A percentile compares a stretch with the other conserved stretches of the same genome.
phyloP scores from a whole-genome alignment of 2,888 invertebrate species.

The Dioctria rufipes region DNA sequence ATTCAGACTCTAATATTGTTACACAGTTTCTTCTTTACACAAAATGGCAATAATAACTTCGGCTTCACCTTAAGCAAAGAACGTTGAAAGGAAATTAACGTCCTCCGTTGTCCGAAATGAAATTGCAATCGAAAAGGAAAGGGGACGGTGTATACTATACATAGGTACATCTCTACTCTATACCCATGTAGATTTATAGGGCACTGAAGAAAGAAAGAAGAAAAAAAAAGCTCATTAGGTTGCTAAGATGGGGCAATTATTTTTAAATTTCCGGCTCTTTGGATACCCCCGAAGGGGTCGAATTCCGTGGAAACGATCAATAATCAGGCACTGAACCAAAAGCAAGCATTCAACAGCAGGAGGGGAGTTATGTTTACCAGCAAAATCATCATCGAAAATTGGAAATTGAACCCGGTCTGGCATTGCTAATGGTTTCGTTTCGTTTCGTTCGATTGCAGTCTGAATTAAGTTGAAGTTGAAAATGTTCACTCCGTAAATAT shows the following conservation, averaged over 20 bases:
- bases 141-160: background rate
- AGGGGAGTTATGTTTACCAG: constrained; percentile 34
- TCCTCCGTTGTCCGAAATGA: constrained; percentile 17
- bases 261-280: constrained; percentile 53
- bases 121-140: constrained; percentile 18
- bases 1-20: constrained; percentile 17
- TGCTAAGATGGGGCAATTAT: constrained; percentile 52
- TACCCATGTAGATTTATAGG: background rate
- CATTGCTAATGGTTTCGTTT: constrained; percentile 53
- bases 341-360: constrained; percentile 18
- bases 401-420: constrained; percentile 52
- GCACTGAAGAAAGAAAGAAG: background rate
- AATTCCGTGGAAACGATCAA: constrained; percentile 35
- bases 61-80: constrained; percentile 7
- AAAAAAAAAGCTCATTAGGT: constrained; percentile 46
- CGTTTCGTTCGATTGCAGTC: constrained; percentile 31
- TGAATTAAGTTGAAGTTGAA: background rate
- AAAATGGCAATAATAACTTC: constrained; percentile 5
- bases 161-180: background rate
- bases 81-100: constrained; percentile 49
- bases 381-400: constrained; percentile 52
- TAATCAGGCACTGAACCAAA: constrained; percentile 48
- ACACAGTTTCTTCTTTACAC: constrained; percentile 23
- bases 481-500: background rate
- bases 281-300: constrained; percentile 29